A percentile compares a stretch with the other conserved stretches of the same genome.
Conservation (phyloP, 2,113 vertebrate genomes). For the Cyphomyrus plagiostoma region DNA sequence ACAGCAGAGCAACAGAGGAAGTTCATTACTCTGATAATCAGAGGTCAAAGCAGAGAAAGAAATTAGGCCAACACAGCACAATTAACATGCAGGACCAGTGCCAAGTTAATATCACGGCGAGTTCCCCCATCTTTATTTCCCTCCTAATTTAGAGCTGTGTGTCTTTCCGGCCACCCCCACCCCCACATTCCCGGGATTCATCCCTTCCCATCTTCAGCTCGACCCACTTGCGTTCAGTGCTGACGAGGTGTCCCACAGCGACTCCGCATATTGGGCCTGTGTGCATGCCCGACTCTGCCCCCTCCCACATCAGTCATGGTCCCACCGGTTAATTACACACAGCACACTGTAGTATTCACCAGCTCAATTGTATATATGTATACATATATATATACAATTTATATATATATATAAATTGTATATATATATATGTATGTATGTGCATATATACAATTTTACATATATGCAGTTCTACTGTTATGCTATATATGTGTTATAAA, state of each 20-base stretch:
- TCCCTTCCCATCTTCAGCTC: background rate
- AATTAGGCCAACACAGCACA: constrained; percentile 14
- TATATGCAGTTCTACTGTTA: background rate
- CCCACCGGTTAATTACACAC: background rate
- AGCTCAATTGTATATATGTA: too few species aligned
- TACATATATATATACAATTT: too few species aligned
- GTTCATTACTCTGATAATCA: constrained; percentile 11
- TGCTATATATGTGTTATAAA: background rate
- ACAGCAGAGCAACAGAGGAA: constrained; percentile 4
- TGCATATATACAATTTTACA: too few species aligned
- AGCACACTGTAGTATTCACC: background rate
- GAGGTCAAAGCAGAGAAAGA: constrained; percentile 15
- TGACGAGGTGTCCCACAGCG: background rate
- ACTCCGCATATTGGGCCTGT: background rate
- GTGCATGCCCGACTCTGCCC: background rate
- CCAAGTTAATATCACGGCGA: background rate
- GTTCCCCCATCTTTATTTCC: background rate
- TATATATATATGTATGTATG: too few species aligned
- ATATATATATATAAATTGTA: too few species aligned
- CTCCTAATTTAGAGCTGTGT: constrained; percentile 6
- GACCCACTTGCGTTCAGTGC: background rate
- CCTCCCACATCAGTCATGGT: background rate
- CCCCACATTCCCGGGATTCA: background rate
- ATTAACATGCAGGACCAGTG: constrained; percentile 11
- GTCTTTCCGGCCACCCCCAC: background rate